Base-by-base conservation (phyloP, 2,113 vertebrate species). In the Clupea harengus region DNA sequence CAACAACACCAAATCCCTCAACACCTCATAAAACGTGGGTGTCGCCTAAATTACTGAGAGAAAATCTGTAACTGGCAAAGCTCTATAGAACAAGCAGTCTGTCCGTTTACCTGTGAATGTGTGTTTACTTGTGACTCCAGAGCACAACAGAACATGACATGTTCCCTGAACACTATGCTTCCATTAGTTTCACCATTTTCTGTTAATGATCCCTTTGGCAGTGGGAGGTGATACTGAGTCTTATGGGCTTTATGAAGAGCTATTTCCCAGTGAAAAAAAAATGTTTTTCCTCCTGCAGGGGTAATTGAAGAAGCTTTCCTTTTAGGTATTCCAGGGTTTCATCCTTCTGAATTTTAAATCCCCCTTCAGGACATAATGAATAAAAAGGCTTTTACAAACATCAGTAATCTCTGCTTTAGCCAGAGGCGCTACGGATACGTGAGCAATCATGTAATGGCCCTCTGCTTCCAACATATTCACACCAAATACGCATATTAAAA, bases 371-470 rank as follows among this genome's bases (percentile, higher is more conserved):
- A 13, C 72, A 39, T 78, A 78, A 78, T 78, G 72, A 78, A 78
- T 78, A 78, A 78, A 39, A 32, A 78, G 25, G 28, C 72, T 78
- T 78, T 78, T 78, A 78, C 72, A 78, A 78, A 78, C 72, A 78
- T 78, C 72, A 78, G 72, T 78, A 78, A 78, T 78, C 72, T 78
- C 11, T 78, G 72, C 72, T 78, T 78, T 39, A 78, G 72, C 72
- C 72, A 39, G 25, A 15, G 72, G 72, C 67, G 72, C 28, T 32
- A 78, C 3, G 72, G 72, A 39, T 78, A 78, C 15, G 72, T 78
- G 72, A 78, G 72, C 72, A 78, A 78, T 78, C 72, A 78, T 78
- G 72, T 78, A 78, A 78, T 78, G 72, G 72, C 28, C 39, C 72
- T 78, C 28, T 15, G 72, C 72, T 32, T 78, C 15, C 72, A 78